Conservation (phyloP, 2,888 invertebrate genomes). For the Esperia sulphurella region DNA sequence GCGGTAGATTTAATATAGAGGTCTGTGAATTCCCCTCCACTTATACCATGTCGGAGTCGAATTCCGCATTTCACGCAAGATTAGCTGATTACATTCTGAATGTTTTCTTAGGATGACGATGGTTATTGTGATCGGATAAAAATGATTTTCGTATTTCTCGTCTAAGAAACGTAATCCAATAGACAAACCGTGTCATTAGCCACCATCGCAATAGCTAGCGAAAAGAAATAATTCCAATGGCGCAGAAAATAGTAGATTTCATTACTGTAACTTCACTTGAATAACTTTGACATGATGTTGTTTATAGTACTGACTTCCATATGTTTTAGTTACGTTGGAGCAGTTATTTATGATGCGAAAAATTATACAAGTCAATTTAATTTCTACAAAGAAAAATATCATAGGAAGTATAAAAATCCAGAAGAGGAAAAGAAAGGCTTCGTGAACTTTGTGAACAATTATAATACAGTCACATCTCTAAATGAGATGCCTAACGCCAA, state of each 20-base stretch:
- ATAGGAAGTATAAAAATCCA: constrained; percentile 31
- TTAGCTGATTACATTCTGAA: constrained; percentile 37
- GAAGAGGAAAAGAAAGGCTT: constrained; percentile 28
- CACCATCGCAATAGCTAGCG: constrained; percentile 3
- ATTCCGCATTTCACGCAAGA: constrained; percentile 42
- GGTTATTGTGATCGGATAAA: constrained; percentile 12
- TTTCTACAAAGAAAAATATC: constrained; percentile 37
- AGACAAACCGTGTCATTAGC: constrained; percentile 9
- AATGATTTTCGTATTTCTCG: constrained; percentile 2
- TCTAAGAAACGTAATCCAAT: constrained; percentile 8
- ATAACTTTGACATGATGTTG: constrained; percentile 8
- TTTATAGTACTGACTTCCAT: background rate
- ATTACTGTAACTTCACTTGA: constrained; percentile 5
- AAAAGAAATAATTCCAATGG: constrained; percentile 7
- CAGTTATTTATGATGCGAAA: constrained; percentile 11
- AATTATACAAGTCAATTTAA: constrained; percentile 30
- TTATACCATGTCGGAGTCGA: constrained; percentile 37
- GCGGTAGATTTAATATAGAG: constrained; percentile 54
- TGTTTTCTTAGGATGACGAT: constrained; percentile 18
- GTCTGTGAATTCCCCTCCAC: constrained; percentile 35
- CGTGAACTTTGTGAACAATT: constrained; percentile 39
- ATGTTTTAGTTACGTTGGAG: constrained; percentile 1
- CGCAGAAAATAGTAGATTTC: constrained; percentile 8
- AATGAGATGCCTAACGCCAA: constrained; percentile 30
- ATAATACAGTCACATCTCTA: constrained; percentile 30